Conservation (phyloP, 2,797 vertebrate genomes). For the Orientallactaga sibirica region DNA sequence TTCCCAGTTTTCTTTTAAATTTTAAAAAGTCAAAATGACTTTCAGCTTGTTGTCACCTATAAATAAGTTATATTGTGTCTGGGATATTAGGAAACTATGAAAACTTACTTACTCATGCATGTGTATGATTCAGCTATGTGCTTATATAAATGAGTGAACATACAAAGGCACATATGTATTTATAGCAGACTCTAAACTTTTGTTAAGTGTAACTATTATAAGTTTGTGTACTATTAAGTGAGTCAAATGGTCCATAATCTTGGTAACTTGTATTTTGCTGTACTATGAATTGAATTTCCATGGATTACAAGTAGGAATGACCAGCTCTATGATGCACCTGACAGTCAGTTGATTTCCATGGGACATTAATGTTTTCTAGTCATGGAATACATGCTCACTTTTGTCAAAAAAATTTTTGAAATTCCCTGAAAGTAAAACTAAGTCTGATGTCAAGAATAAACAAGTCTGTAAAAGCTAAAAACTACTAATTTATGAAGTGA, state of each 20-base stretch:
- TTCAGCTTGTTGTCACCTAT: neutral
- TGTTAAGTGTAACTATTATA: neutral
- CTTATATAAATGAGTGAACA: neutral
- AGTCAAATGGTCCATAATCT: neutral
- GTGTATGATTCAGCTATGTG: neutral
- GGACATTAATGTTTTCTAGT: neutral
- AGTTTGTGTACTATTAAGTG: neutral
- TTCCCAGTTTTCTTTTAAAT: slow-evolving; percentile 13
- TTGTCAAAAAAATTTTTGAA: neutral
- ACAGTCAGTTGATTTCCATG: neutral
- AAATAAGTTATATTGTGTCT: slow-evolving; percentile 9
- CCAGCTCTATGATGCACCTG: neutral
- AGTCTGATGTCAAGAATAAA: neutral
- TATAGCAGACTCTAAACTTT: neutral
- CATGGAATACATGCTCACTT: neutral
- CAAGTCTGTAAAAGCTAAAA: neutral
- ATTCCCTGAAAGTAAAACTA: slow-evolving; percentile 27
- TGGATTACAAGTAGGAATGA: neutral
- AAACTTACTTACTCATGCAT: neutral
- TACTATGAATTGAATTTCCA: neutral
- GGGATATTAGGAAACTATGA: neutral
- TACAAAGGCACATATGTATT: neutral
- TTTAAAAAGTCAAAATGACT: neutral
- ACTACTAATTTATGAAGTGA: neutral
- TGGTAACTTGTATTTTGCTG: neutral